Percentiles rank a stretch among this genome's conserved stretches.
Conservation (phyloP, 2,113 vertebrate genomes). For the Hepsetus odoe region DNA sequence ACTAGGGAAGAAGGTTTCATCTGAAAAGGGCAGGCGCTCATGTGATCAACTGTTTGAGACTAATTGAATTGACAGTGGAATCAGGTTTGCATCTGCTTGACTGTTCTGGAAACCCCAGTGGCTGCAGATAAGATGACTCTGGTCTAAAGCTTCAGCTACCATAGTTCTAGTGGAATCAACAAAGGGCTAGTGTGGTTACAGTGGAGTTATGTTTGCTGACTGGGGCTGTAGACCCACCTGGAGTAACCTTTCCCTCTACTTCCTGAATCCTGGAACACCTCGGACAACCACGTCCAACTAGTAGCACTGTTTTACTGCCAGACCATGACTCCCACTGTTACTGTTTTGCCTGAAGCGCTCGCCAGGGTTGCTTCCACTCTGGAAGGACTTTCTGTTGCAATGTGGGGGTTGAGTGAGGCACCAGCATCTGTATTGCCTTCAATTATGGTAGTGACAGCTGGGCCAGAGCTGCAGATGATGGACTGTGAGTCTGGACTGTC, state of each 20-base stretch:
- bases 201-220: neutral
- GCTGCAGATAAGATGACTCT: no score
- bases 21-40: no score
- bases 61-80: no score
- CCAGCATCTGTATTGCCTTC: neutral
- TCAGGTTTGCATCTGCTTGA: no score
- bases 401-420: neutral
- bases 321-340: neutral
- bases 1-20: no score
- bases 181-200: neutral
- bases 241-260: neutral
- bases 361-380: neutral
- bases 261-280: no score
- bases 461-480: neutral
- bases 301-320: neutral
- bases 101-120: no score
- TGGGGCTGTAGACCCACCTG: neutral
- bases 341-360: neutral
- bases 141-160: no score
- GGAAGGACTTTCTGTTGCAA: neutral
- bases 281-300: no score
- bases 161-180: no score
- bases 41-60: no score
- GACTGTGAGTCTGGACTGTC: neutral
- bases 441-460: neutral